Conservation (phyloP, 2,888 invertebrate species). For the Timema podura region DNA sequence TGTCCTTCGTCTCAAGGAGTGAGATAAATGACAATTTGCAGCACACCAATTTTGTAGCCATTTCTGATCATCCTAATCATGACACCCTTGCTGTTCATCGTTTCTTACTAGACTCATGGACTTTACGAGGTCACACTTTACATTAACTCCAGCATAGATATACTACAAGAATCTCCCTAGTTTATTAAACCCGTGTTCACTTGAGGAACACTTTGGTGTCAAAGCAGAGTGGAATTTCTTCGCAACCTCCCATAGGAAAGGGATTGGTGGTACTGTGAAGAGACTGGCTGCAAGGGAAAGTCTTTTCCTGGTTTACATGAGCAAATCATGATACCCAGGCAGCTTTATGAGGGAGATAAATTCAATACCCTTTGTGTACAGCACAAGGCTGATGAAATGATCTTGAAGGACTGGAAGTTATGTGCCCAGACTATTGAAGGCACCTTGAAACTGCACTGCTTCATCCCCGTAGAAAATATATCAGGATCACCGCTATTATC, state of each 20-base stretch:
- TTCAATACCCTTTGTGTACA: not conserved
- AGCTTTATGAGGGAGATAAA: slow-evolving; percentile 12
- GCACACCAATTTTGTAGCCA: not conserved
- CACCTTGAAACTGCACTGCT: too few relatives aligned
- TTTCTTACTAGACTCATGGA: not conserved
- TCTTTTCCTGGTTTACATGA: not conserved
- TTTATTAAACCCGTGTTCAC: slow-evolving; percentile 3
- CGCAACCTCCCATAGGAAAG: slow-evolving; percentile 14
- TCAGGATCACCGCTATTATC: too few relatives aligned
- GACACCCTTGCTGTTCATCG: not conserved
- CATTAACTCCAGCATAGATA: not conserved
- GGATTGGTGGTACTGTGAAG: slow-evolving; percentile 12
- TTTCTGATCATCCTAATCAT: not conserved
- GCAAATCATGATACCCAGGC: slow-evolving; percentile 3
- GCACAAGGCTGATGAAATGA: not conserved
- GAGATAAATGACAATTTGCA: not conserved
- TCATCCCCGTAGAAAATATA: slow-evolving; percentile 8
- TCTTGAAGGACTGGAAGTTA: not conserved
- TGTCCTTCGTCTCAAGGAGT: not conserved
- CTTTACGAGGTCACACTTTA: slow-evolving; percentile 4
- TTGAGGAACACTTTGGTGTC: slow-evolving; percentile 7
- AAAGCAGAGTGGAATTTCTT: slow-evolving; percentile 13
- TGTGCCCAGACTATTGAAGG: too few relatives aligned
- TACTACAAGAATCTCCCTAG: not conserved
- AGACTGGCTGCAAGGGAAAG: slow-evolving; percentile 9